Evolutionary conservation across 2,113 vertebrate genomes (phyloP), one percentile per base, ranked within the genome.

Genomic region (Corynorhinus townsendii): DNA sequence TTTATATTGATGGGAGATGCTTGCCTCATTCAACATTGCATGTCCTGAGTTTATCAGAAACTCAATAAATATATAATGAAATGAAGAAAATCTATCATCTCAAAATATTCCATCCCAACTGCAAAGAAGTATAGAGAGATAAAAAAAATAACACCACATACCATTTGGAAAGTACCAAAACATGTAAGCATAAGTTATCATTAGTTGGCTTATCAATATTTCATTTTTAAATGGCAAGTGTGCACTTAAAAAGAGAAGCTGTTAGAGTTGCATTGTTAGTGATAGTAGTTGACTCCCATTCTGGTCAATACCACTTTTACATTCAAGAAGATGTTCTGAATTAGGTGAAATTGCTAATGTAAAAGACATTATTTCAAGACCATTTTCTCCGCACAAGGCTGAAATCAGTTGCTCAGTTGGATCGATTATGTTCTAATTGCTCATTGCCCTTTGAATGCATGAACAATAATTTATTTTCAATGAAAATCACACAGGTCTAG

Each of bases 391-490:
- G 76, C 81, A 93, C 66, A 73, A 77, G 52, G 22, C 66, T 91
- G 45, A 94, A 95, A 87, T 94, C 45, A 33, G 93, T 95, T 54
- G 84, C 66, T 94, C 93, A 72, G 45, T 49, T 94, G 71, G 84
- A 97, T 97, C 84, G 95, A 94, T 97, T 96, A 90, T 81, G 20
- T 62, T 82, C 81, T 91, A 93, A 97, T 96, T 97, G 86, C 68
- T 95, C 93, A 96, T 90, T 95, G 80, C 89, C 86, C 76, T 94
- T 93, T 95, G 90, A 95, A 95, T 82, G 68, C 84, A 88, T 90
- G 94, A 97, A 76, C n/a, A 95, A 93, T 92, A 80, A 94, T 93
- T 94, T 96, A 45, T 93, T 97, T 97, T 93, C 90, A 92, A 59
- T 87, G 66, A 95, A 85, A 94, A 91, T 95, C 35, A 68, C 71